Conservation (phyloP, 2,113 vertebrate genomes). For the Chlamydotis undulata region DNA sequence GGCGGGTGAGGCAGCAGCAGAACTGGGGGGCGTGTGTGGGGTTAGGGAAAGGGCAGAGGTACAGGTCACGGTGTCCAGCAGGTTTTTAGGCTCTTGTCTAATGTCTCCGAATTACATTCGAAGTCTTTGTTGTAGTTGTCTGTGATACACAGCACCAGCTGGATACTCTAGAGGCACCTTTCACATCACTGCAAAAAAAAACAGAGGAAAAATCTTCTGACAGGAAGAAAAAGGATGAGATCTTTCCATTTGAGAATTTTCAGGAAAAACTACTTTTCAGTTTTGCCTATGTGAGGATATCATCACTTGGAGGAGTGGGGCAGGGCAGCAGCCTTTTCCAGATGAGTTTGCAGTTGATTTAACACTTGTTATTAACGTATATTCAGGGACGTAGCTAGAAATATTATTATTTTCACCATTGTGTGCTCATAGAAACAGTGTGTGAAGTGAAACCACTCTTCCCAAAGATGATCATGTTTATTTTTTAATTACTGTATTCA, state of each 20-base stretch:
- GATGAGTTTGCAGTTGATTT: not conserved
- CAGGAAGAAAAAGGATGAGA: not conserved
- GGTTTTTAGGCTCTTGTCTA: not conserved
- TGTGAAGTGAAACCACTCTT: not conserved
- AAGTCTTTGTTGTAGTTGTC: not conserved
- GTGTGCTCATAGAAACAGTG: not conserved
- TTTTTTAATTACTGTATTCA: not conserved
- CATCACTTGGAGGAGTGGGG: not conserved
- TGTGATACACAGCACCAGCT: not conserved
- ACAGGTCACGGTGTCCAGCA: too few species aligned
- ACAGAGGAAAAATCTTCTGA: not conserved
- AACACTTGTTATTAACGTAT: not conserved
- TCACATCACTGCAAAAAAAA: not conserved
- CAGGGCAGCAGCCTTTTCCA: not conserved
- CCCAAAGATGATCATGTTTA: not conserved
- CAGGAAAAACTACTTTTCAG: not conserved
- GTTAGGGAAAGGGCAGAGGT: not conserved
- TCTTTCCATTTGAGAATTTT: not conserved
- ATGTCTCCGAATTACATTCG: not conserved
- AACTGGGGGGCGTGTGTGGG: fast-evolving
- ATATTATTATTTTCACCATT: not conserved
- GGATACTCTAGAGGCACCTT: not conserved
- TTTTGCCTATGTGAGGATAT: not conserved
- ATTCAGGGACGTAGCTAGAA: not conserved
- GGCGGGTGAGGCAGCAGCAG: not conserved